These are phyloP conservation scores for Xanthorhoe designata DNA, from an alignment of 2,888 invertebrate species.

Conservation along the genomic window DNA sequence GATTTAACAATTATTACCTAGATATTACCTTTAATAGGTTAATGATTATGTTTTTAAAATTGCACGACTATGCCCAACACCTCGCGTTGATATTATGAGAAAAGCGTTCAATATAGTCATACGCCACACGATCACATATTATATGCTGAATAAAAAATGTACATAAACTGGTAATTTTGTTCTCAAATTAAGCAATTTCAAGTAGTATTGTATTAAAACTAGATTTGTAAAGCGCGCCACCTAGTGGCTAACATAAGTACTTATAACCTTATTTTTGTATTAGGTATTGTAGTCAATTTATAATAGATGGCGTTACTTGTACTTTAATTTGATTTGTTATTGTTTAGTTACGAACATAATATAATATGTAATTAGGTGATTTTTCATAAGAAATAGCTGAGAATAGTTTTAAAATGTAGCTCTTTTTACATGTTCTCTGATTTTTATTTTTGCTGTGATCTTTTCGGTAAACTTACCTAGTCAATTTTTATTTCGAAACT, in stretches of 20 bases:
- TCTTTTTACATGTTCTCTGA: background rate
- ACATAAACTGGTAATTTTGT: background rate
- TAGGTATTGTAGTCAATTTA: conserved; percentile 15
- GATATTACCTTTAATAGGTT: too few species aligned
- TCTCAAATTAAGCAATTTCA: background rate
- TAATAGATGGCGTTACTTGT: conserved; percentile 52
- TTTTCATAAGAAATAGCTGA: background rate
- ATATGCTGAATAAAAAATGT: too few species aligned
- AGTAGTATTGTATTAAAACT: background rate
- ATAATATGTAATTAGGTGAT: background rate
- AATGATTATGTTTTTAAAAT: too few species aligned
- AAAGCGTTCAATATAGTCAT: too few species aligned
- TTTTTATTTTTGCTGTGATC: conserved; percentile 33
- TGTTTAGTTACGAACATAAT: too few species aligned
- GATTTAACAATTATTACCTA: too few species aligned
- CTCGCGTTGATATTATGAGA: too few species aligned
- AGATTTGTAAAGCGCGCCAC: conserved; percentile 44
- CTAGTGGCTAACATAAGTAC: conserved; percentile 47
- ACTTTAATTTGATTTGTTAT: conserved; percentile 6
- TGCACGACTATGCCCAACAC: too few species aligned
- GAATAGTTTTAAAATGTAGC: background rate
- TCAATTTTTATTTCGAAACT: conserved; percentile 28
- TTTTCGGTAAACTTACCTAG: conserved; percentile 37
- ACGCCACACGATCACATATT: too few species aligned
- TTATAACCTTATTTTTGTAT: conserved; percentile 37